Conservation (phyloP, 2,797 vertebrate genomes). For the Tapera naevia region DNA sequence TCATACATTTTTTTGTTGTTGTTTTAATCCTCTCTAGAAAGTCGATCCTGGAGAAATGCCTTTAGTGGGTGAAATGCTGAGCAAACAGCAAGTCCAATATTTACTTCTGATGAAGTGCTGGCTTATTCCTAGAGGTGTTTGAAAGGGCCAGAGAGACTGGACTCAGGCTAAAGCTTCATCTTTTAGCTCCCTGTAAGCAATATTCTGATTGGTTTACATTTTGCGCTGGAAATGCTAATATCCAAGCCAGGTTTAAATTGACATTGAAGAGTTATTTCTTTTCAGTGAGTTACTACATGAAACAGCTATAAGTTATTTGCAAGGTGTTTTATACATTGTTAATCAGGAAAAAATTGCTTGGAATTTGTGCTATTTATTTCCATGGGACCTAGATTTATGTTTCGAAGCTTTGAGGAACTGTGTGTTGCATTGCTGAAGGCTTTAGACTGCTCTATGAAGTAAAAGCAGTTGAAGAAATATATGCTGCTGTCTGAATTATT, state of each 20-base stretch:
- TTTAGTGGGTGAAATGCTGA: not conserved
- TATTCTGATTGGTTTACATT: not conserved
- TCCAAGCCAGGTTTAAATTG: not conserved
- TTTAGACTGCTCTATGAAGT: not conserved
- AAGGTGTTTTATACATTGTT: constrained; percentile 15
- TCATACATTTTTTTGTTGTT: not conserved
- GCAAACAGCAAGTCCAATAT: not conserved
- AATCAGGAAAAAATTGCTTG: constrained; percentile 22
- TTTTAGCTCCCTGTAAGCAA: not conserved
- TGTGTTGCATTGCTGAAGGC: not conserved
- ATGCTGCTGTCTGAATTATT: constrained; percentile 25
- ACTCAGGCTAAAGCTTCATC: not conserved
- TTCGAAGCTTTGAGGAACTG: not conserved
- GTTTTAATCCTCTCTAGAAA: not conserved
- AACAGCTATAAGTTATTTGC: not conserved
- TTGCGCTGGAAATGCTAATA: not conserved
- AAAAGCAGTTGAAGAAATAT: not conserved
- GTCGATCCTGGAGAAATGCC: not conserved
- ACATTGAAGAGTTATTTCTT: not conserved
- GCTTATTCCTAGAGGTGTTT: not conserved
- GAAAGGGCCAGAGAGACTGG: not conserved
- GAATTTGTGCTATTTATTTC: constrained; percentile 30
- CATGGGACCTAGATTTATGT: not conserved
- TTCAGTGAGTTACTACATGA: not conserved
- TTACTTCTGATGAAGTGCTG: not conserved